Evolutionary conservation across 92 coral and sea anemone genomes (phyloP), one percentile per base, ranked within the genome.

Genomic region (Porites divaricata): DNA sequence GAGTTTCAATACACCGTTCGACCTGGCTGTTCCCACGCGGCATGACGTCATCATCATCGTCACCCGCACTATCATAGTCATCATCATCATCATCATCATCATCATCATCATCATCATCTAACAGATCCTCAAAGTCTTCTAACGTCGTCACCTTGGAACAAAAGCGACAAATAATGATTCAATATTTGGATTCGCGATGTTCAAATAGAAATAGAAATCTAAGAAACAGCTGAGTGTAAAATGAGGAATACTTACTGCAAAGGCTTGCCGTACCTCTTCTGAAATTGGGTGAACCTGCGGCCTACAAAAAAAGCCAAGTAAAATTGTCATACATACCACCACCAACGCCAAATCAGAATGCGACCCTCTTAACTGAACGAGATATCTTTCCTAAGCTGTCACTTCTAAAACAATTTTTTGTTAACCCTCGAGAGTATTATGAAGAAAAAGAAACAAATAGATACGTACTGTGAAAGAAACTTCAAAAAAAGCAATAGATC

Each of bases 231-330:
- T 66, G 41, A 13, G 53, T 8, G n/a, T 16, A 8, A 11, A 9
- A 10, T 22, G 16, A 51, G 11, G 13, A 13, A 74, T 21, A 79
- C 86, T 86, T 86, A 86, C 89, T 54, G 75, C 80, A 79, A 86
- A 71, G 4, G 89, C 89, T 24, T 86, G 49, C 19, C 52, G 74
- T 3, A 86, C 89, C 21, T 86, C 89, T 56, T 79, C 89, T 58
- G 63, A 48, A 17, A 79, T 73, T n/a, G 89, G 85, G 17, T 85
- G 24, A 77, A n/a, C 80, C 49, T 59, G 22, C 6, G 71, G 76
- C 86, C 89, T 86, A 49, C 51, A 25, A 15, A 28, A 48, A 11
- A 20, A 66, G 64, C 0, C 16, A 9, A 54, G 14, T 54, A 11
- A 4, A 54, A 35, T 35, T 0, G 7, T 6, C 45, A 35, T 35